Evolutionary conservation across 2,888 invertebrate species (phyloP), one percentile per base, ranked within the genome.

Genomic region (Apocheima hispidaria): DNA sequence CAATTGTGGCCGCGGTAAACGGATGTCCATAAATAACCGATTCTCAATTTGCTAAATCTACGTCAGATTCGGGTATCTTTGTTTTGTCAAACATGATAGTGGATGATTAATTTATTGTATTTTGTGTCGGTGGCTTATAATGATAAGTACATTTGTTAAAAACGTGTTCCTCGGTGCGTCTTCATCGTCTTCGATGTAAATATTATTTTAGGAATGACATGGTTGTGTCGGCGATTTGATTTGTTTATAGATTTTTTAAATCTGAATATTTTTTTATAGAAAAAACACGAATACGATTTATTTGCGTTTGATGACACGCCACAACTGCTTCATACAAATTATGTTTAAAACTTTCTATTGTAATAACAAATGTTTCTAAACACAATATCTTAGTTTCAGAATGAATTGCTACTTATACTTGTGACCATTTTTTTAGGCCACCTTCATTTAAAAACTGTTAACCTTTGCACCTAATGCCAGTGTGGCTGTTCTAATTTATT

Each of bases 401-500:
- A 26, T 26, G 7, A 7, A 26, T n/a, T n/a, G n/a, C n/a, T n/a
- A n/a, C n/a, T n/a, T n/a, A n/a, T n/a, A n/a, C n/a, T n/a, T n/a
- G n/a, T n/a, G n/a, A n/a, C 4, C 20, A 5, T n/a, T 41, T 5
- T 21, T 40, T 1, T 41, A 41, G 9, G 12, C 7, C 40, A 40
- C 28, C 9, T 20, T 18, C n/a, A 4, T 18, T 30, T 23, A 18
- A 49, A 14, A 14, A 9, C 16, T 9, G 14, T 50, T 36, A 51
- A 28, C 51, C 50, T 21, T 18, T 41, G 26, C 6, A 26, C 6
- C 1, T 6, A 18, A 10, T 10, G 10, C 12, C 33, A 33, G 23
- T 9, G 23, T 30, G 18, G 50, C 26, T 35, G 51, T 18, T 40
- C 16, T 28, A 48, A 48, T 48, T 60, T 14, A 43, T n/a, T 50